phyloP scores from a whole-genome alignment of 2,797 vertebrate species.

The Poeciliopsis paucimaculata region DNA sequence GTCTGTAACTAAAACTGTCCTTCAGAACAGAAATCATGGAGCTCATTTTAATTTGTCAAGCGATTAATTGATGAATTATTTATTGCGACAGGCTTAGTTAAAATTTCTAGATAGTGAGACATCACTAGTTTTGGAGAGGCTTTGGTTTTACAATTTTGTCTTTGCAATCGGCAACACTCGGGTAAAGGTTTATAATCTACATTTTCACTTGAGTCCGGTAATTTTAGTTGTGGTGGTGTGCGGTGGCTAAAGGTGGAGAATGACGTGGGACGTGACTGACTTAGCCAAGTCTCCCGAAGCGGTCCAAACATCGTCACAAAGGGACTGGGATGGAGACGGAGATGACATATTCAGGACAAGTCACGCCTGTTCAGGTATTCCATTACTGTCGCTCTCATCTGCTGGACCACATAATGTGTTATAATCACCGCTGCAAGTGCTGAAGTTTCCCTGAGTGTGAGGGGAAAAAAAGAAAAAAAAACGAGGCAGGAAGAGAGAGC shows the following conservation, averaged over 20 bases:
- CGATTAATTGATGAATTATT: too few species aligned
- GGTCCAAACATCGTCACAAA: slow-evolving; percentile 37
- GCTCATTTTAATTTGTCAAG: too few species aligned
- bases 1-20: too few species aligned
- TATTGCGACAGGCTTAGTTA: neutral
- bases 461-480: neutral
- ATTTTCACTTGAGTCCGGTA: slow-evolving; percentile 13
- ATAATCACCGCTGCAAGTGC: slow-evolving; percentile 37
- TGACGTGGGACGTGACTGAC: slow-evolving; percentile 33
- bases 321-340: slow-evolving; percentile 42
- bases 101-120: neutral
- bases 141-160: neutral
- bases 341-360: slow-evolving; percentile 63
- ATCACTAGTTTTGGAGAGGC: neutral
- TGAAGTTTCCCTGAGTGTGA: slow-evolving; percentile 21
- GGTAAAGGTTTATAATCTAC: neutral
- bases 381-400: slow-evolving; percentile 50
- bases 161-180: neutral
- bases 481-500: neutral
- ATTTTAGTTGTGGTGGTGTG: slow-evolving; percentile 1
- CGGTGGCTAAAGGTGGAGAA: slow-evolving; percentile 17
- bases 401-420: slow-evolving; percentile 40
- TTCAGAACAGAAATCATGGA: too few species aligned
- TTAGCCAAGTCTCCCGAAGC: slow-evolving; percentile 34
- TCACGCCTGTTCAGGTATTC: slow-evolving; percentile 59